A percentile compares a stretch with the other conserved stretches of the same genome.
phyloP scores from a whole-genome alignment of 2,888 invertebrate genomes.

The Diplolepis rosae region DNA sequence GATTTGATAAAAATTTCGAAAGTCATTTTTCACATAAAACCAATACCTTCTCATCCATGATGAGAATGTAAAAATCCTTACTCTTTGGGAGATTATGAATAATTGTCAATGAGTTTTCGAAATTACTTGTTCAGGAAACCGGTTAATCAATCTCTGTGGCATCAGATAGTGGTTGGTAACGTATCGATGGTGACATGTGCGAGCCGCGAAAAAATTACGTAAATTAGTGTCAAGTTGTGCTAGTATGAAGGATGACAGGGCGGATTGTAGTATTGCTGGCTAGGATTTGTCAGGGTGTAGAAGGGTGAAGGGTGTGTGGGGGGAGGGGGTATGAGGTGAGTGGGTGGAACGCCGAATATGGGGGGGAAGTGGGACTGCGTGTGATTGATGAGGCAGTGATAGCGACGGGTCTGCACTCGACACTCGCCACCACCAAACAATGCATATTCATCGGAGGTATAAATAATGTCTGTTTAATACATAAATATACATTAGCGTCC shows the following conservation, averaged over 20 bases:
- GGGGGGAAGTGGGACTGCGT: constrained; percentile 63
- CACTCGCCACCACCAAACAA: constrained; percentile 72
- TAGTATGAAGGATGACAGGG: constrained; percentile 49
- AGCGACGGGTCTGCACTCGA: constrained; percentile 73
- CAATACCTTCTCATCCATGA: no score
- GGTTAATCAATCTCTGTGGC: neutral
- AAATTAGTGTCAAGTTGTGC: constrained; percentile 65
- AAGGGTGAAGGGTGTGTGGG: constrained; percentile 17
- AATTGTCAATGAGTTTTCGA: neutral
- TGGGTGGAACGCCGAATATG: constrained; percentile 31
- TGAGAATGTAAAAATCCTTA: no score
- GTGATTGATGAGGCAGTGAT: constrained; percentile 73
- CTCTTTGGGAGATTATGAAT: no score
- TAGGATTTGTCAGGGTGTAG: constrained; percentile 32
- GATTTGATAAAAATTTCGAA: no score
- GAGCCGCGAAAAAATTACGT: constrained; percentile 62
- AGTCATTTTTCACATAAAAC: no score
- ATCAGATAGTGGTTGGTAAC: neutral
- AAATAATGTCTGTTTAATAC: constrained; percentile 73
- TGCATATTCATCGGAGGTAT: constrained; percentile 72
- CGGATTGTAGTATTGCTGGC: constrained; percentile 46
- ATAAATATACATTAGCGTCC: constrained; percentile 68
- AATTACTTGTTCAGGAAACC: constrained; percentile 5
- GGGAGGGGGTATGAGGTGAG: neutral
- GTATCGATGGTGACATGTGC: constrained; percentile 26